Evolutionary conservation across 2,797 vertebrate species (phyloP), one percentile per base, ranked within the genome.

Genomic region (Centroberyx gerrardi): DNA sequence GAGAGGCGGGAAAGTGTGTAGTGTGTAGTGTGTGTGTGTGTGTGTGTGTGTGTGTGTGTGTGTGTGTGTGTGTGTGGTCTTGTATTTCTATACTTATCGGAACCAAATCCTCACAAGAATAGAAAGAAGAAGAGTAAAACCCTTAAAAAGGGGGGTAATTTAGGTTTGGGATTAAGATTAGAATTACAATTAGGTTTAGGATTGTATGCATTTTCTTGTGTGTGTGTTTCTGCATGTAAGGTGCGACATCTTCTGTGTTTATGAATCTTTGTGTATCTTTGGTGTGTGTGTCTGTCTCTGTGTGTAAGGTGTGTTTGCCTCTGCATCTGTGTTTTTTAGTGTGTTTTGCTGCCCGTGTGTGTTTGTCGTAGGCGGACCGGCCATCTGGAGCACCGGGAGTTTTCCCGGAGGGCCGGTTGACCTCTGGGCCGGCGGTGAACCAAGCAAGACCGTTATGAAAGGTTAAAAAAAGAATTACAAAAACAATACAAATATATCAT

Each of bases 361-460:
- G 51, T 73, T 22, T 22, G 22, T 9, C 31, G 10, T 5, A 0
- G 14, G 18, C 72, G 55, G 51, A 33, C 3, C 29, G 62, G 27
- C 82, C 82, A 81, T 80, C 71, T 84, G 82, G 72, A 62, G 74
- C n/a, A 72, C 4, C 2, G 44, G 55, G 2, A 51, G 60, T 78
- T 66, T 72, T 60, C 72, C 71, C 77, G 29, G 66, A 44, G 70
- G 22, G 22, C 22, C 22, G 38, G 65, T 70, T 65, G 64, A 68
- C 77, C 65, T 78, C 63, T 46, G 51, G 64, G 22, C 67, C 18
- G 65, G 55, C 71, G 62, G 27, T 10, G 8, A 62, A 54, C 67
- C 70, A 72, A 59, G 29, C 62, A n/a, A 56, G 40, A 17, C 22
- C 22, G 38, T 55, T 62, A 76, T 72, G 51, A 70, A 51, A 71